A percentile compares a stretch with the other conserved stretches of the same genome.
phyloP scores from a whole-genome alignment of 2,888 invertebrate species.

The Mongoloraphidia duomilia region DNA sequence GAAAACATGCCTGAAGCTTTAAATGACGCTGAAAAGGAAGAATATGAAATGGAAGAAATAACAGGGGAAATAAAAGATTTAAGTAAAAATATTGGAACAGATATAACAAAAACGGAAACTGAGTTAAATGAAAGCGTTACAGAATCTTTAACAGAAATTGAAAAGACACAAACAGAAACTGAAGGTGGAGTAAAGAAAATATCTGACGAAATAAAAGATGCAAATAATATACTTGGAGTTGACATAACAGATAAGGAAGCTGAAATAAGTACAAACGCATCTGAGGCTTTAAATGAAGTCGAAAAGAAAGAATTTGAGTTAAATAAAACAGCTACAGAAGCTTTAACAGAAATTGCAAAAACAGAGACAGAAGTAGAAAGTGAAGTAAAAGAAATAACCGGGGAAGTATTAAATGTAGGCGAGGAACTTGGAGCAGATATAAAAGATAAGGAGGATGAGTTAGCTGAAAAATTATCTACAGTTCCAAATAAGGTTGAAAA shows the following conservation, averaged over 20 bases:
- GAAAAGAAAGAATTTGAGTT: neutral
- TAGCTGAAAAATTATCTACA: neutral
- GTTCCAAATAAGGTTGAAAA: neutral
- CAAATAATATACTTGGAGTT: neutral
- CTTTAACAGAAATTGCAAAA: neutral
- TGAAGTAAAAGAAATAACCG: slow-evolving; percentile 3
- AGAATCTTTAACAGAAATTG: neutral
- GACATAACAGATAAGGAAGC: neutral
- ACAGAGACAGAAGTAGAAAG: neutral
- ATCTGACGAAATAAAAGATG: neutral
- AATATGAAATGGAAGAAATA: neutral
- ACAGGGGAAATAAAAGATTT: neutral
- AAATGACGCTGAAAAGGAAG: slow-evolving; percentile 4
- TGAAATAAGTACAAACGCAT: neutral
- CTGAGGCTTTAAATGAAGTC: neutral
- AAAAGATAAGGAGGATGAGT: neutral
- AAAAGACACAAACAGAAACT: slow-evolving; percentile 6
- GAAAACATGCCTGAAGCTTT: slow-evolving; percentile 11
- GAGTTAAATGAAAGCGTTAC: slow-evolving; percentile 2
- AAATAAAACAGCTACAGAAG: no score
- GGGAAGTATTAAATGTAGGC: neutral
- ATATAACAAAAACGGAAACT: slow-evolving; percentile 2
- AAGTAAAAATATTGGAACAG: neutral
- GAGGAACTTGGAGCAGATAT: neutral
- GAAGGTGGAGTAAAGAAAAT: neutral